These are phyloP conservation scores for Sarcophaga variegata DNA, from an alignment of 2,888 invertebrate species.

Conservation along the genomic window DNA sequence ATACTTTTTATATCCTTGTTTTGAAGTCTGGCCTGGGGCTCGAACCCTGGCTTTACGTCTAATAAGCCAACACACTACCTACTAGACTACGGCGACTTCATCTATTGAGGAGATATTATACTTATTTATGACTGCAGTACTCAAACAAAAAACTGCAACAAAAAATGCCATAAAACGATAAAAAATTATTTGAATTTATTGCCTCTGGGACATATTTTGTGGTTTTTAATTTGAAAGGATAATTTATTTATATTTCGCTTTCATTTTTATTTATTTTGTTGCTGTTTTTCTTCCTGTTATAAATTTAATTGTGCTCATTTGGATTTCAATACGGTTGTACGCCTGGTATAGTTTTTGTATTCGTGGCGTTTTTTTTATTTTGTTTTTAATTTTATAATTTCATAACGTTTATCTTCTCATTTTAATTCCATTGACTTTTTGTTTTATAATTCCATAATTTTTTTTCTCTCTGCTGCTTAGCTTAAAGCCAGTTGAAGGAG, in stretches of 20 bases:
- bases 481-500: background rate
- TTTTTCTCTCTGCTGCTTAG: background rate
- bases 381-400: background rate
- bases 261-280: background rate
- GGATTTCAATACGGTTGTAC: background rate
- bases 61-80: no score
- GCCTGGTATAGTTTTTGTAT: background rate
- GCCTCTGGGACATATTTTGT: constrained; percentile 27
- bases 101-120: no score
- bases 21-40: no score
- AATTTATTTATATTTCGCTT: background rate
- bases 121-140: background rate
- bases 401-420: background rate
- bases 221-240: background rate
- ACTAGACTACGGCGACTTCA: no score
- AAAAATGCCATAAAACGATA: no score
- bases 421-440: background rate
- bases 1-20: no score
- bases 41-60: no score
- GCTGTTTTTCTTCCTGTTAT: background rate
- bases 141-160: no score
- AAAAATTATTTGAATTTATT: background rate
- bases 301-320: background rate
- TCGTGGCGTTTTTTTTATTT: no score
- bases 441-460: background rate